Base-by-base conservation (phyloP, 2,797 vertebrate species). In the Psittacula echo region DNA sequence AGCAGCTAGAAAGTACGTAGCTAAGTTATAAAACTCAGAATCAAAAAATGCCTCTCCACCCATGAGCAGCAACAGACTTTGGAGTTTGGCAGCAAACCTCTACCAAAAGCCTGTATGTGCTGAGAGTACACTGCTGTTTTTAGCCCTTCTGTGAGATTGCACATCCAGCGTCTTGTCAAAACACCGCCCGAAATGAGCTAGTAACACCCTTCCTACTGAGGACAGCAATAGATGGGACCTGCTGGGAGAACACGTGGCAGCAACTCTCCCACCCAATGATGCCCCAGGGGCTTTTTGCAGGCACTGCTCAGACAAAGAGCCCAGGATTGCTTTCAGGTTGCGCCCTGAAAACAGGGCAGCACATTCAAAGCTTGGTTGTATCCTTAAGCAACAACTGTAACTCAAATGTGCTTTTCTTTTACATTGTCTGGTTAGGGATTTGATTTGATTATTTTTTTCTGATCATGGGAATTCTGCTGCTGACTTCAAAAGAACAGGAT, bases 121-220 rank as follows among this genome's bases (percentile, higher is more conserved):
- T 51, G 68, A 79, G 68, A 86, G 56, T 23, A 76, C 64, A 41
- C 60, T 76, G 85, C 85, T 83, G 76, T 26, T 77, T 89, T 84
- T 34, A 87, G 77, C 27, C 41, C 14, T 58, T 48, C 67, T 73
- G 64, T 48, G 61, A 87, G 84, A 89, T 16, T 79, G 64, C 61
- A 61, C 51, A 77, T 53, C 80, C 77, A 90, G 48, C 44, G 87
- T 84, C 89, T 84, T 87, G 77, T 92, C 64, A 90, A 84, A 95
- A 70, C 50, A 75, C 51, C 54, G 56, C 45, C 53, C 13, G 0
- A 79, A 88, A 82, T 3, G 51, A 90, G 72, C 45, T 65, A 73
- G 51, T 71, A 85, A 82, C 82, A 80, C 75, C 56, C 47, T 82
- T 85, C 56, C 62, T 42, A 75, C 42, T 7, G 13, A 50, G 1